Percentiles rank a stretch among this genome's conserved stretches.
These are phyloP conservation scores for Cliona cf. orientalis DNA, from an alignment of 37 sponge, comb jelly and placozoan genomes.

Conservation along the genomic window DNA sequence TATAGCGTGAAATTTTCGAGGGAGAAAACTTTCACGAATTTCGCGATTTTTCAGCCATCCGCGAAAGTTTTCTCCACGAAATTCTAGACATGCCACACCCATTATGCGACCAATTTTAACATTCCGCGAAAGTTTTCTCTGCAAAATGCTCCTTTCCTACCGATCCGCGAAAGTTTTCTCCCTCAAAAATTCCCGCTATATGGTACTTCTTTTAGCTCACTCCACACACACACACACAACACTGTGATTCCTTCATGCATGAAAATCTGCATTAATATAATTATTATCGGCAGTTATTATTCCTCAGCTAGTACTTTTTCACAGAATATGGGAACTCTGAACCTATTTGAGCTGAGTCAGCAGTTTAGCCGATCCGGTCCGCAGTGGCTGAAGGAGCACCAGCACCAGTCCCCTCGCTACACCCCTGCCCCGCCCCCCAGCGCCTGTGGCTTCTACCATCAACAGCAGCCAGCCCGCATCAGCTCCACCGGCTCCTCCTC, in stretches of 20 bases:
- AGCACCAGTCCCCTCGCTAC: constrained; percentile 21
- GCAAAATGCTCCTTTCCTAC: no score
- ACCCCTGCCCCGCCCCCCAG: constrained; percentile 71
- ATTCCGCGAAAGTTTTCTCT: no score
- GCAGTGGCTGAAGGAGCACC: constrained; percentile 14
- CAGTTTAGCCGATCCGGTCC: constrained; percentile 39
- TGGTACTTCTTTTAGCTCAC: neutral
- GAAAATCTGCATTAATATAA: constrained; percentile 24
- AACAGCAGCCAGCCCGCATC: no score
- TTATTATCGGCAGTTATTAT: neutral
- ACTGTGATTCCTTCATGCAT: constrained; percentile 14
- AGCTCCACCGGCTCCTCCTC: no score
- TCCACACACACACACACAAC: neutral
- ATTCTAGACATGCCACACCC: no score
- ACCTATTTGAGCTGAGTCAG: constrained; percentile 71
- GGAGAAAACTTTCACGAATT: no score
- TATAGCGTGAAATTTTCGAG: no score
- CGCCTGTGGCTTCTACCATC: constrained; percentile 41
- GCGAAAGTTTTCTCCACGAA: no score
- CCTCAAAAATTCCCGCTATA: no score
- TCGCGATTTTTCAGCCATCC: no score
- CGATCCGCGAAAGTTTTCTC: no score
- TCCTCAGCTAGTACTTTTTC: neutral
- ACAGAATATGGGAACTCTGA: constrained; percentile 55
- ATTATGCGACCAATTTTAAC: no score